phyloP scores from a whole-genome alignment of 2,797 vertebrate species.

The Dromococcyx pavoninus region DNA sequence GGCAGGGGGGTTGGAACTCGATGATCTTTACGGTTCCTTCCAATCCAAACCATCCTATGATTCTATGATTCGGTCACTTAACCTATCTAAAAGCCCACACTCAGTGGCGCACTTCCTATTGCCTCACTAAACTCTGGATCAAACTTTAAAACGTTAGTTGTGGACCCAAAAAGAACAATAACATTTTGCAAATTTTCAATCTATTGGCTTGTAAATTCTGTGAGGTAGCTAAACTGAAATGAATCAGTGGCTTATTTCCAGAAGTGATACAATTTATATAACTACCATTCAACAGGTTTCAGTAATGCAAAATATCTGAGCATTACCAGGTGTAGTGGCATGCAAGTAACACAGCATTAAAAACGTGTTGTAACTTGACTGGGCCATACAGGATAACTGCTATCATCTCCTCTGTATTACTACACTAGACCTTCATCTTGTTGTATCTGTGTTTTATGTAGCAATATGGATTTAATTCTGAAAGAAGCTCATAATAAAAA shows the following conservation, averaged over 20 bases:
- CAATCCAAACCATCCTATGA: no score
- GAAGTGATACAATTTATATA: not conserved
- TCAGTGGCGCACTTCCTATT: not conserved
- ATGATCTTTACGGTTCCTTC: no score
- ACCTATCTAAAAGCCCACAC: not conserved
- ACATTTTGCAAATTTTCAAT: not conserved
- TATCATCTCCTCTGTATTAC: not conserved
- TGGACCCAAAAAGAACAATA: not conserved
- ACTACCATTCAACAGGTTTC: not conserved
- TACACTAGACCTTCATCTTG: not conserved
- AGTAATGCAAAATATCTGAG: not conserved
- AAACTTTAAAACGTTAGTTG: not conserved
- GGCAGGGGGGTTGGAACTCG: no score
- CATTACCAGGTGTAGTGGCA: not conserved
- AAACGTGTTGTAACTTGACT: not conserved
- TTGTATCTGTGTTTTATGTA: not conserved
- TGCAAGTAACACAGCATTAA: not conserved
- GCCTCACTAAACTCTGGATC: not conserved
- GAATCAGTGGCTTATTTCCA: not conserved
- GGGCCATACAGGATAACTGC: not conserved
- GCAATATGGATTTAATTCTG: not conserved
- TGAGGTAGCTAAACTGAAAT: not conserved
- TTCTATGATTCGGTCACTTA: not conserved
- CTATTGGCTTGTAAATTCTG: not conserved
- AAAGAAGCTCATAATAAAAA: not conserved